Percentiles rank a stretch among this genome's conserved stretches.
phyloP scores from a whole-genome alignment of 2,888 invertebrate genomes.

The Lutraria lutraria region DNA sequence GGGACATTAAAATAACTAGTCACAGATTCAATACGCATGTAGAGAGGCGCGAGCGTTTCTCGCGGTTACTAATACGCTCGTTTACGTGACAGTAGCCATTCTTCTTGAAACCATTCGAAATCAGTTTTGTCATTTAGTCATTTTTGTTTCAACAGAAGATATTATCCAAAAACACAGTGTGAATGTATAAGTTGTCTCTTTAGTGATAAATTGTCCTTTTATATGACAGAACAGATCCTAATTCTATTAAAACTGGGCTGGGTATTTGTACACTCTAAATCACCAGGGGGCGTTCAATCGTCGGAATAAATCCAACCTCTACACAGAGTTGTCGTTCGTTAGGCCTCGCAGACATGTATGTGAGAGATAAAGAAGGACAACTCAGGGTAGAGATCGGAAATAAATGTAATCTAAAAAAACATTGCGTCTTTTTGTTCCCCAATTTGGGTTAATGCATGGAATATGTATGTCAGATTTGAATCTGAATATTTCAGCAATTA shows the following conservation, averaged over 20 bases:
- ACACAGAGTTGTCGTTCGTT: too few species aligned
- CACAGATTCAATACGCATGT: not conserved
- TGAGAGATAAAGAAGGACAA: too few species aligned
- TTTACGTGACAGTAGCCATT: slow-evolving; percentile 16
- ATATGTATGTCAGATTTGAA: too few species aligned
- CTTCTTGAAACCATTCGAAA: not conserved
- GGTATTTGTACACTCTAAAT: not conserved
- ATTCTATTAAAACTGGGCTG: not conserved
- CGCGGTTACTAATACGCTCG: not conserved
- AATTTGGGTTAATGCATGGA: too few species aligned
- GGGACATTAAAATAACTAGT: slow-evolving; percentile 7
- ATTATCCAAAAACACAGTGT: slow-evolving; percentile 9
- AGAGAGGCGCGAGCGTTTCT: not conserved
- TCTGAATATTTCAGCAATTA: too few species aligned
- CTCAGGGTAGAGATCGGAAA: too few species aligned
- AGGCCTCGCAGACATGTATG: too few species aligned
- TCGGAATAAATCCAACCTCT: not conserved
- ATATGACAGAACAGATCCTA: not conserved
- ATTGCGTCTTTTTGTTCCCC: too few species aligned
- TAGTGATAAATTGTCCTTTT: not conserved
- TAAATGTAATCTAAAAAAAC: too few species aligned
- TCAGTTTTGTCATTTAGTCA: slow-evolving; percentile 10
- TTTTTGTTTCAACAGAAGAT: slow-evolving; percentile 15
- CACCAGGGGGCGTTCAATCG: not conserved
- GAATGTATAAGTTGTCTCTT: slow-evolving; percentile 11